Evolutionary conservation across 1,140 invertebrate species (phyloP), one percentile per base, ranked within the genome.

Genomic region (Drosophila varians): DNA sequence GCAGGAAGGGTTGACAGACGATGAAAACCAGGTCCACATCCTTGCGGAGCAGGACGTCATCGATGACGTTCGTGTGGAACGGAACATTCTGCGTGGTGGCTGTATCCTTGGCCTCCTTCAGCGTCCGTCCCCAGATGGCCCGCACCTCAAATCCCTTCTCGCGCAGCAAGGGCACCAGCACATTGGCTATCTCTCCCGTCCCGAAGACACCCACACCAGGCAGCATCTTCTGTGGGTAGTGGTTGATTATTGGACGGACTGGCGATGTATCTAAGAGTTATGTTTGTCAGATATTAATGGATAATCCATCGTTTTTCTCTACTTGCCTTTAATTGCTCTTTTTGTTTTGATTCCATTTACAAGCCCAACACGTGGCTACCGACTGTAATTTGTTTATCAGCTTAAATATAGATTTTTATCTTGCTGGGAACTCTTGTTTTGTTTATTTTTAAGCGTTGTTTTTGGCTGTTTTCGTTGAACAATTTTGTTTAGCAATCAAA

Each of bases 141-240:
- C 98, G 96, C 8, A 99, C 95, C 91, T 95, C 94, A 79, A 97
- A 97, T 8, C 97, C 97, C 90, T 97, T 98, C 72, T 96, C 95
- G 68, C 96, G 93, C 21, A 99, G 92, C 87, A 98, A 96, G 0
- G 97, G 96, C n/a, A 98, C 97, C 38, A 98, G 93, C 48, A 98
- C 94, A 91, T 95, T 95, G 0, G 98, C 97, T 26, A 97, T 94
- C 77, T 95, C 95, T 14, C 97, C 96, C 46, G 96, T 98, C 42
- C 98, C 98, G 92, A 99, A 99, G 8, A 99, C 95, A 68, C 97
- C 98, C 75, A 99, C 98, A 71, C 98, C 98, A 47, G 98, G 98
- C 38, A 90, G 55, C 88, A 88, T 88, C n/a, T 62, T n/a, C n/a
- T n/a, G n/a, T n/a, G n/a, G n/a, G n/a, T n/a, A n/a, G n/a, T n/a